These are phyloP conservation scores for Epinephelus cyanopodus DNA, from an alignment of 2,113 vertebrate species.

Conservation along the genomic window DNA sequence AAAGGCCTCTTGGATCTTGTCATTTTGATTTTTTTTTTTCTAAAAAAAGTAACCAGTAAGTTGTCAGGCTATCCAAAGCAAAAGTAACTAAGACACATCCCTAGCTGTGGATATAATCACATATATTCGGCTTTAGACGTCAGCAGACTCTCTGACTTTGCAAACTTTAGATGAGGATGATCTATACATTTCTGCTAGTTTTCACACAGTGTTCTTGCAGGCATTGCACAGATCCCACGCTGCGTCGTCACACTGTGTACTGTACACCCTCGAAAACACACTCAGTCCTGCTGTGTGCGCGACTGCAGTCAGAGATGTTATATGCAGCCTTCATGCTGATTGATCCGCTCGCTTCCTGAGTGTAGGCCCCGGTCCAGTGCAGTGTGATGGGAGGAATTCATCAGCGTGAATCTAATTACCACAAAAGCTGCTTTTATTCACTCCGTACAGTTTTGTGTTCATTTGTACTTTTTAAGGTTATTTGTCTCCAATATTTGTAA, in stretches of 20 bases:
- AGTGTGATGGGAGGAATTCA: constrained; percentile 23
- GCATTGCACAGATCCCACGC: constrained; percentile 22
- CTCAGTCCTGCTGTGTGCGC: constrained; percentile 20
- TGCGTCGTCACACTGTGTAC: constrained; percentile 25
- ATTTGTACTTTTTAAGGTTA: constrained; percentile 30
- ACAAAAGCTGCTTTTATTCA: constrained; percentile 40
- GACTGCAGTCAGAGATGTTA: constrained; percentile 27
- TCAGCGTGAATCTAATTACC: constrained; percentile 37
- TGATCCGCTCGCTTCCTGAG: constrained; percentile 44
- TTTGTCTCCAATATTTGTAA: constrained; percentile 30
- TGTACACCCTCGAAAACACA: constrained; percentile 14
- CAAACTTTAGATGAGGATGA: not conserved
- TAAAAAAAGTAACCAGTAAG: no score
- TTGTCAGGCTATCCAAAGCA: no score
- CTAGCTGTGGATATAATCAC: not conserved
- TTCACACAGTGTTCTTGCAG: constrained; percentile 16
- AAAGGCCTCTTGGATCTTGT: no score
- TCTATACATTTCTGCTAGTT: not conserved
- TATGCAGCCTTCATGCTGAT: constrained; percentile 33
- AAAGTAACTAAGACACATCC: no score
- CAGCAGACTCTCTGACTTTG: not conserved
- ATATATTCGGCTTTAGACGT: not conserved
- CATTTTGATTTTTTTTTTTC: no score
- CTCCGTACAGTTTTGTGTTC: not conserved
- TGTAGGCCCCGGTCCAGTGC: constrained; percentile 25